Base-by-base conservation (phyloP, 1,140 invertebrate species). In the Psilanteris sp. region DNA sequence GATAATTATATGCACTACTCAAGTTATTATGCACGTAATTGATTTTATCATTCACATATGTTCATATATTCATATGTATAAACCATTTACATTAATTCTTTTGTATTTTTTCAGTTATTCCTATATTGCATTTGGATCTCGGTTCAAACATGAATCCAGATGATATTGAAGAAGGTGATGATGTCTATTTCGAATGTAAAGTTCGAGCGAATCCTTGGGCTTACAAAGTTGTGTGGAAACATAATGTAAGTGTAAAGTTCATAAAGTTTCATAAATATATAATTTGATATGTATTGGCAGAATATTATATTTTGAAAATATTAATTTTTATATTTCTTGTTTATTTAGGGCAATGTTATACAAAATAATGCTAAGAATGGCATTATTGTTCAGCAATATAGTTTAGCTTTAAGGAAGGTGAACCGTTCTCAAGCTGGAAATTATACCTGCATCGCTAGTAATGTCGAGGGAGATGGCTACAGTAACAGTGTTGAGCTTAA, bases 141-240 rank as follows among this genome's bases (percentile, higher is more conserved):
- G 95, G 95, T 15, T 92, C 92, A n/a, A 95, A 93, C 83, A 90
- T 96, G 86, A 95, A 96, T 89, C 94, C 94, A 0, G 92, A 94
- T 75, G 94, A 96, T 85, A 96, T 97, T 73, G 94, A 95, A 84
- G 95, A 96, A 88, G 94, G 94, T 29, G 94, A 96, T 81, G 95
- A 96, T 88, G 95, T 96, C 44, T 96, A 96, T 84, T 96, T 96
- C 83, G 94, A 95, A 86, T 97, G 96, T 87, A 93, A 93, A 83
- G 93, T 96, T 57, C 91, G 93, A 81, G 93, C 95, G 54, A 96
- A 97, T 90, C 95, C 95, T 4, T 89, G 90, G 32, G 93, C 94
- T 78, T 95, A 96, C 84, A 96, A 96, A 92, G 93, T 96, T 72
- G 90, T 95, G 27, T 97, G 95, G 95, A 94, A 94, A 81, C 96